Percentiles rank a stretch among this genome's conserved stretches.
Evolutionary conservation across 53 echinoderm and acorn worm species (phyloP).

Genomic region (Echinometra lucunter): DNA sequence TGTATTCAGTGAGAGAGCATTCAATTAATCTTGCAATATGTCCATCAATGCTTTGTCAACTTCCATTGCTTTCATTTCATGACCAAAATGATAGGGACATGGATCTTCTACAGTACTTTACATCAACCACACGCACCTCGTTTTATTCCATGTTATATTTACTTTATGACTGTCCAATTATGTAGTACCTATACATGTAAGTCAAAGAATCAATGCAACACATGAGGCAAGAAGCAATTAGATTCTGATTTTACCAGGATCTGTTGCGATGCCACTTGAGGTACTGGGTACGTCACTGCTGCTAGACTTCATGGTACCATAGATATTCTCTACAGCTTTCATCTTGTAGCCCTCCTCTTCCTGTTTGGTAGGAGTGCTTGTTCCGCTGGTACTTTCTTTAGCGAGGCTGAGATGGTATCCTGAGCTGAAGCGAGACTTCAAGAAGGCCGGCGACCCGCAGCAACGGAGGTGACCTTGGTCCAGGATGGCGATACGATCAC

Average conservation of each 20-base stretch:
- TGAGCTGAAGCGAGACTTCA: constrained; percentile 81
- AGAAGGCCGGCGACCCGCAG: constrained; percentile 89
- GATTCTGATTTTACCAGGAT: constrained; percentile 42
- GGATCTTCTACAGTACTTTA: too few species aligned
- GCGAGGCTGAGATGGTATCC: constrained; percentile 85
- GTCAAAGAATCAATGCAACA: too few species aligned
- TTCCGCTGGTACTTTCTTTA: constrained; percentile 76
- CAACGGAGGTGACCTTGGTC: constrained; percentile 89
- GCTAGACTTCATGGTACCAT: constrained; percentile 39
- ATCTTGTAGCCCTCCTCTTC: not conserved
- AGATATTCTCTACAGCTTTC: constrained; percentile 43
- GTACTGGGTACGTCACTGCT: constrained; percentile 49
- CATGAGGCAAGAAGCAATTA: not conserved
- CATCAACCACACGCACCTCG: too few species aligned
- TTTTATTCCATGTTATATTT: too few species aligned
- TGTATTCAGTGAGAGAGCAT: too few species aligned
- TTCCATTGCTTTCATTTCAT: too few species aligned
- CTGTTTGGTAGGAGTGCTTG: not conserved
- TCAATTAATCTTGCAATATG: too few species aligned
- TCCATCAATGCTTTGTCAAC: too few species aligned
- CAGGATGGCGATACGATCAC: constrained; percentile 93
- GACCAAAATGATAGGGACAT: too few species aligned
- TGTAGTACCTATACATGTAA: too few species aligned
- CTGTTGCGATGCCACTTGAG: constrained; percentile 77
- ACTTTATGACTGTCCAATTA: too few species aligned